phyloP scores from a whole-genome alignment of 1,140 invertebrate species.

The Brachionus calyciflorus region DNA sequence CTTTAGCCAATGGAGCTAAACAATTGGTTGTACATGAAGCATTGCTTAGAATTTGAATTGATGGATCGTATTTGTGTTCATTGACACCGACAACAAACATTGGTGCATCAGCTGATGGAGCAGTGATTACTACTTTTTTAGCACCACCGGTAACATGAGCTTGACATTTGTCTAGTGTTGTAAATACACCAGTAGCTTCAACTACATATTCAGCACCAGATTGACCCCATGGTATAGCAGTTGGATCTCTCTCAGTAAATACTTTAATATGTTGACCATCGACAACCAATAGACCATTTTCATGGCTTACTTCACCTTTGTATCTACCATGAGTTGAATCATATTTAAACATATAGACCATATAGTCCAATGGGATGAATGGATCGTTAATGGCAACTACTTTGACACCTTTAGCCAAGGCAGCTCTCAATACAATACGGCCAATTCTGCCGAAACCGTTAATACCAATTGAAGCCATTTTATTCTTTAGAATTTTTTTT shows the following conservation, averaged over 20 bases:
- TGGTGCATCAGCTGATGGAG: conserved; percentile 94
- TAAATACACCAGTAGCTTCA: conserved; percentile 96
- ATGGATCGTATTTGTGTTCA: conserved; percentile 75
- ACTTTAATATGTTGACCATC: conserved; percentile 66
- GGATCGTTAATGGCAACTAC: conserved; percentile 93
- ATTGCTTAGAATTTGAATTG: conserved; percentile 73
- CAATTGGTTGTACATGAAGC: conserved; percentile 99
- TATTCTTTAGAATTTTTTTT: not conserved
- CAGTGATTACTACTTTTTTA: conserved; percentile 95
- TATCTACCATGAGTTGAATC: conserved; percentile 91
- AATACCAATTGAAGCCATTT: conserved; percentile 65
- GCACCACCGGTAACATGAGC: conserved; percentile 82
- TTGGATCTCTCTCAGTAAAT: conserved; percentile 66
- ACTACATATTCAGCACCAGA: conserved; percentile 88
- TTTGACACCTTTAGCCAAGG: conserved; percentile 72
- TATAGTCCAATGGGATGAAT: conserved; percentile 86
- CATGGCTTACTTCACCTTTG: conserved; percentile 76
- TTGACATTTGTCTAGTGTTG: conserved; percentile 83
- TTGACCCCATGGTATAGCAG: conserved; percentile 80
- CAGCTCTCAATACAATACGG: conserved; percentile 82
- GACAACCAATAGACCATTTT: conserved; percentile 75
- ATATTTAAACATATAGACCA: conserved; percentile 98
- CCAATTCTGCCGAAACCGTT: conserved; percentile 96
- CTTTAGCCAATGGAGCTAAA: conserved; percentile 93
- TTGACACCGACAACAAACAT: conserved; percentile 98